Evolutionary conservation across 2,888 invertebrate genomes (phyloP).

Genomic region (Calameuta filiformis): DNA sequence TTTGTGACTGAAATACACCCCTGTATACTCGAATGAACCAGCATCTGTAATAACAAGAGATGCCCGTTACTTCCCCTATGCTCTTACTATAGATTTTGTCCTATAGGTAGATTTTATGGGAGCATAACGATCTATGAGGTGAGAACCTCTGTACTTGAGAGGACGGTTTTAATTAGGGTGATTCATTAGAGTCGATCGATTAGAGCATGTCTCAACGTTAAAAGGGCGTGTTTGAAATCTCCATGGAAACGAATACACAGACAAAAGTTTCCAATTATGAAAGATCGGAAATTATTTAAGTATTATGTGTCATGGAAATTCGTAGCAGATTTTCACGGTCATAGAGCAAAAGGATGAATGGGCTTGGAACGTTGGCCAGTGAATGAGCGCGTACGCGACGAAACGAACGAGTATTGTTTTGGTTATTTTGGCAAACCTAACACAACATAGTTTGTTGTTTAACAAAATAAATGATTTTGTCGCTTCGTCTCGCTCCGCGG

Average conservation of each 20-base stretch:
- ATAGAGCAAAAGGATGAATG: constrained; percentile 31
- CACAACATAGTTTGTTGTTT: constrained; percentile 62
- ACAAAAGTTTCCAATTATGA: too few relatives aligned
- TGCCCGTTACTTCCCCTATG: constrained; percentile 13
- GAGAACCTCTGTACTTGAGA: not conserved
- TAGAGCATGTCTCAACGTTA: too few relatives aligned
- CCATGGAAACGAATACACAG: too few relatives aligned
- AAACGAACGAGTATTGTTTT: constrained; percentile 52
- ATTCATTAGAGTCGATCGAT: too few relatives aligned
- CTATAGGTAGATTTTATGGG: not conserved
- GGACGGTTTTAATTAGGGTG: too few relatives aligned
- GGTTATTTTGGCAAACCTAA: constrained; percentile 65
- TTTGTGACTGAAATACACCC: constrained; percentile 62
- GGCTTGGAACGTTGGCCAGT: constrained; percentile 24
- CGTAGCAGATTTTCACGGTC: constrained; percentile 7
- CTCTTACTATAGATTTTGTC: not conserved
- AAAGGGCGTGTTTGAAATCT: too few relatives aligned
- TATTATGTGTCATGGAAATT: not conserved
- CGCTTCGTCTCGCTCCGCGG: constrained; percentile 38
- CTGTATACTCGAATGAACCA: constrained; percentile 50
- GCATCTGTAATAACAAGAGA: constrained; percentile 62
- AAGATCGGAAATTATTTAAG: too few relatives aligned
- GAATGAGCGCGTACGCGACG: constrained; percentile 34
- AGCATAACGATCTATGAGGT: too few relatives aligned
- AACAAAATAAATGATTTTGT: constrained; percentile 64